phyloP scores from a whole-genome alignment of 2,113 vertebrate species.

The Spea multiplicata region DNA sequence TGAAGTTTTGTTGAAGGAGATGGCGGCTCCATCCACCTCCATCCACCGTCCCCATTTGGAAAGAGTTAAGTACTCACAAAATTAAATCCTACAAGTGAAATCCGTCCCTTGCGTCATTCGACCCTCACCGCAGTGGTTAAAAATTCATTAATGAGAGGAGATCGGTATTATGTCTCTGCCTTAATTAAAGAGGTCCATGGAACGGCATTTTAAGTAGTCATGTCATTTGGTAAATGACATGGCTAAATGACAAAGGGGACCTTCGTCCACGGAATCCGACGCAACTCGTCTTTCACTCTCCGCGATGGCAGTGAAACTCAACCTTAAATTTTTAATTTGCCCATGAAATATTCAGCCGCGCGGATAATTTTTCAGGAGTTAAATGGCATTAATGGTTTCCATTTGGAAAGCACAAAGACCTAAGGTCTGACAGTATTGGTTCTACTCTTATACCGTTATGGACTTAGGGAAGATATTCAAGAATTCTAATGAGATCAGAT shows the following conservation, averaged over 20 bases:
- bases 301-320: slow-evolving; percentile 53
- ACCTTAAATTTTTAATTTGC: slow-evolving; percentile 70
- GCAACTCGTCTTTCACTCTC: slow-evolving; percentile 35
- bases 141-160: slow-evolving; percentile 64
- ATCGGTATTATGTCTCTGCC: slow-evolving; percentile 58
- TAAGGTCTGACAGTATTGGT: not conserved
- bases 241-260: slow-evolving; percentile 62
- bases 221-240: slow-evolving; percentile 65
- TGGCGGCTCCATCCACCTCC: too few species aligned
- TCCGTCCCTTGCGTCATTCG: slow-evolving; percentile 24
- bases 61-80: slow-evolving; percentile 39
- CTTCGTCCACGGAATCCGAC: slow-evolving; percentile 59
- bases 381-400: slow-evolving; percentile 14
- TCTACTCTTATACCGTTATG: too few species aligned
- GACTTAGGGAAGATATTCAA: too few species aligned
- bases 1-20: too few species aligned
- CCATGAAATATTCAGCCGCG: slow-evolving; percentile 67
- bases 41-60: not conserved
- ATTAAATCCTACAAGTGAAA: slow-evolving; percentile 12
- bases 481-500: too few species aligned
- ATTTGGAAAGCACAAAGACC: not conserved
- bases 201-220: slow-evolving; percentile 61
- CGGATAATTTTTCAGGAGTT: slow-evolving; percentile 62
- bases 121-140: slow-evolving; percentile 57
- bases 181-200: slow-evolving; percentile 64